Evolutionary conservation across 2,888 invertebrate genomes (phyloP).

Genomic region (Spodoptera exigua): DNA sequence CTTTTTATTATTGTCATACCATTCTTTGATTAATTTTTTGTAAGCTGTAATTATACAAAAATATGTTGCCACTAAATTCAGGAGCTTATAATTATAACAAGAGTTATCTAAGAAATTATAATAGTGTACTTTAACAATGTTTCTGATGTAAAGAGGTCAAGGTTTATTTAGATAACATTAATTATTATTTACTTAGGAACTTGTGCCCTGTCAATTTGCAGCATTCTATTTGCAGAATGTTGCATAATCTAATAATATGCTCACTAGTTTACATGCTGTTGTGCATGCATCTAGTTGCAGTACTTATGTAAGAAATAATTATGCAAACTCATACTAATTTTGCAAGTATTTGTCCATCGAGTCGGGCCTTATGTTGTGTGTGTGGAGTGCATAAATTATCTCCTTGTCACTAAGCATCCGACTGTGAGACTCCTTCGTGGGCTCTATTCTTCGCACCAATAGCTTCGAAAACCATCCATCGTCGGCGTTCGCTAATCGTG

Average conservation of each 20-base stretch:
- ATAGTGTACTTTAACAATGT: slow-evolving; percentile 1
- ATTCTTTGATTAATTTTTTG: not conserved
- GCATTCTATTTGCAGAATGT: slow-evolving; percentile 78
- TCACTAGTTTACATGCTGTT: slow-evolving; percentile 38
- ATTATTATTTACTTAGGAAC: slow-evolving; percentile 55
- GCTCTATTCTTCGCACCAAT: slow-evolving; percentile 96
- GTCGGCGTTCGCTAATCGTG: slow-evolving; percentile 75
- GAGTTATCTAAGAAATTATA: slow-evolving; percentile 4
- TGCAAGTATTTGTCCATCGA: slow-evolving; percentile 95
- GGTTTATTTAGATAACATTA: slow-evolving; percentile 59
- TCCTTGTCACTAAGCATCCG: slow-evolving; percentile 99
- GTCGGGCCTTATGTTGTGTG: slow-evolving; percentile 98
- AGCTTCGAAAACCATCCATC: slow-evolving; percentile 97
- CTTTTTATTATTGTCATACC: not conserved
- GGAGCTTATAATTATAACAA: not conserved
- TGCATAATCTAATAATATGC: slow-evolving; percentile 77
- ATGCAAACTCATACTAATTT: slow-evolving; percentile 94
- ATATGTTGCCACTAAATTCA: not conserved
- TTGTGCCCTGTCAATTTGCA: slow-evolving; percentile 44
- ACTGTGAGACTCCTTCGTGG: slow-evolving; percentile 98
- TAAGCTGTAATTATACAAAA: not conserved
- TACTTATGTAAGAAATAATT: slow-evolving; percentile 45
- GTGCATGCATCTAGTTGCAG: slow-evolving; percentile 51
- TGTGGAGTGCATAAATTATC: slow-evolving; percentile 97
- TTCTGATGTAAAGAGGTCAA: slow-evolving; percentile 61